Percentiles rank a stretch among this genome's conserved stretches.
phyloP scores from a whole-genome alignment of 2,797 vertebrate species.

The Passerculus sandwichensis region DNA sequence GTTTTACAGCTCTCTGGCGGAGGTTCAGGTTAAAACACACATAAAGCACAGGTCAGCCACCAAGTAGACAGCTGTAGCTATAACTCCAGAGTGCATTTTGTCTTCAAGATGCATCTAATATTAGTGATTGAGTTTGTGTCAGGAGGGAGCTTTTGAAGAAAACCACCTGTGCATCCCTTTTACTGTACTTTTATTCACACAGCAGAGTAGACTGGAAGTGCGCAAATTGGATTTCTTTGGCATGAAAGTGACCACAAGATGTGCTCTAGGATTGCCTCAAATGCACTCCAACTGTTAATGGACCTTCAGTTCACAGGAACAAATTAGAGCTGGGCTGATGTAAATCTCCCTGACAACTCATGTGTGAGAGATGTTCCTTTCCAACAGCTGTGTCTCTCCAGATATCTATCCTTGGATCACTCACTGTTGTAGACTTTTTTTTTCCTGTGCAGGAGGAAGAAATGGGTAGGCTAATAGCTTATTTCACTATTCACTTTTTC shows the following conservation, averaged over 20 bases:
- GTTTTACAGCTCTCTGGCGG: background rate
- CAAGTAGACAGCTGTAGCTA: background rate
- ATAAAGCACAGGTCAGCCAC: background rate
- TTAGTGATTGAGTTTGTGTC: background rate
- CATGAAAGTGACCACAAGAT: background rate
- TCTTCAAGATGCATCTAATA: background rate
- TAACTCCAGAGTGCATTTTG: background rate
- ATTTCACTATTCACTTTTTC: background rate
- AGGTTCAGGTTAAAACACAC: background rate
- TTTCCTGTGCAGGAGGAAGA: background rate
- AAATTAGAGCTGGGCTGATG: background rate
- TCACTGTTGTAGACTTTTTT: background rate
- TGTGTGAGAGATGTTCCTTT: background rate
- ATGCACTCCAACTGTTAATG: background rate
- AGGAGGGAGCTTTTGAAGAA: slow-evolving; percentile 2
- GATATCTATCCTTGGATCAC: background rate
- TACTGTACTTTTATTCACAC: background rate
- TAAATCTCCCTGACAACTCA: background rate
- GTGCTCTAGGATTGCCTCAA: background rate
- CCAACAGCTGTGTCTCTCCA: background rate
- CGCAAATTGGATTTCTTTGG: background rate
- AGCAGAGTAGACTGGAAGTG: background rate
- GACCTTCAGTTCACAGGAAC: background rate
- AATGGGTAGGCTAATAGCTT: background rate
- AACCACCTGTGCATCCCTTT: background rate